Evolutionary conservation across 1,140 invertebrate genomes (phyloP).

Genomic region (Penaeus japonicus): DNA sequence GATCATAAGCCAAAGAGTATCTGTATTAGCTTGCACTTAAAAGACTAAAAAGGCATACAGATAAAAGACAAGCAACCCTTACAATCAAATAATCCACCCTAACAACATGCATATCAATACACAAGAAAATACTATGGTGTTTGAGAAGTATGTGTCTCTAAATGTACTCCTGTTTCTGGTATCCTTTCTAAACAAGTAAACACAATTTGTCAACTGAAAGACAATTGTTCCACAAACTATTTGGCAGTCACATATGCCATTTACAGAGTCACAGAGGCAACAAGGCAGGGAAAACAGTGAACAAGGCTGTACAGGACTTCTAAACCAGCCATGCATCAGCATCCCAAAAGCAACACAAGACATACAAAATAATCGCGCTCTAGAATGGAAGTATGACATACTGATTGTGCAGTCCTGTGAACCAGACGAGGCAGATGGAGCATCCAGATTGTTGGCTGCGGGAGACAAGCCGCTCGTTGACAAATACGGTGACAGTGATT

Average conservation of each 20-base stretch:
- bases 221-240: neutral
- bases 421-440: conserved; percentile 23
- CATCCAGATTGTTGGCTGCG: conserved; percentile 34
- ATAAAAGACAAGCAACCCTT: too few species aligned
- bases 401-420: conserved; percentile 41
- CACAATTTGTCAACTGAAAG: too few species aligned
- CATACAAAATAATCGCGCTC: neutral
- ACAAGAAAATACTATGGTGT: too few species aligned
- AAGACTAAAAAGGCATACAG: too few species aligned
- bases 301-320: neutral
- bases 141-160: too few species aligned
- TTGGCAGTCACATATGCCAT: too few species aligned
- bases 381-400: conserved; percentile 6
- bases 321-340: neutral
- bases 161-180: too few species aligned
- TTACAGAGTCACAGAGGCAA: neutral
- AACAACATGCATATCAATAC: too few species aligned
- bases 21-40: too few species aligned
- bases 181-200: too few species aligned
- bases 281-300: neutral
- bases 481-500: conserved; percentile 34
- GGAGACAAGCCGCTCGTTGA: conserved; percentile 28
- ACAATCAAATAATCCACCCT: too few species aligned
- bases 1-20: too few species aligned
- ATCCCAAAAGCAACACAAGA: conserved; percentile 1